Evolutionary conservation across 2,113 vertebrate genomes (phyloP).

Genomic region (Alethe diademata): DNA sequence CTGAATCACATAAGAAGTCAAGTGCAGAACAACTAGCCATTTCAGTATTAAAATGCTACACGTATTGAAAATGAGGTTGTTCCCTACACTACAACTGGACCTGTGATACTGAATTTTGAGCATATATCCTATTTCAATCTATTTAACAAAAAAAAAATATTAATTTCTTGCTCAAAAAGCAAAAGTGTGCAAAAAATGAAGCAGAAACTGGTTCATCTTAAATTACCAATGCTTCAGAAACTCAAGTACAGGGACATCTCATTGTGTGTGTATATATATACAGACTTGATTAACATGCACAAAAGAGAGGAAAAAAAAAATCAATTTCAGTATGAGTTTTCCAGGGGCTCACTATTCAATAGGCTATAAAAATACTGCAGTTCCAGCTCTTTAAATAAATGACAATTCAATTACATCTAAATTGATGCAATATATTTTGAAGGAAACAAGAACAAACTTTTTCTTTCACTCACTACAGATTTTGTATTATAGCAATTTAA

Average conservation of each 20-base stretch:
- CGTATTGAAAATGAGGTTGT: neutral
- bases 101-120: neutral
- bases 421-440: neutral
- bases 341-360: neutral
- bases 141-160: neutral
- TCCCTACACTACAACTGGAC: neutral
- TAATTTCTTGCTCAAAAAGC: neutral
- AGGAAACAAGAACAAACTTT: neutral
- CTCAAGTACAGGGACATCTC: neutral
- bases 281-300: neutral
- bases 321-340: neutral
- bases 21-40: neutral
- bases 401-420: neutral
- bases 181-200: neutral
- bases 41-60: neutral
- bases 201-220: neutral
- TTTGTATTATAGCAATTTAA: neutral
- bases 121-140: neutral
- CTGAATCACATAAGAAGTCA: neutral
- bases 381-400: neutral
- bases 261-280: neutral
- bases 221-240: neutral
- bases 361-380: neutral
- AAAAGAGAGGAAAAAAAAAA: neutral
- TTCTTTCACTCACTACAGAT: neutral